A percentile compares a stretch with the other conserved stretches of the same genome.
phyloP scores from a whole-genome alignment of 2,888 invertebrate genomes.

The Macrostomum cliftonense region DNA sequence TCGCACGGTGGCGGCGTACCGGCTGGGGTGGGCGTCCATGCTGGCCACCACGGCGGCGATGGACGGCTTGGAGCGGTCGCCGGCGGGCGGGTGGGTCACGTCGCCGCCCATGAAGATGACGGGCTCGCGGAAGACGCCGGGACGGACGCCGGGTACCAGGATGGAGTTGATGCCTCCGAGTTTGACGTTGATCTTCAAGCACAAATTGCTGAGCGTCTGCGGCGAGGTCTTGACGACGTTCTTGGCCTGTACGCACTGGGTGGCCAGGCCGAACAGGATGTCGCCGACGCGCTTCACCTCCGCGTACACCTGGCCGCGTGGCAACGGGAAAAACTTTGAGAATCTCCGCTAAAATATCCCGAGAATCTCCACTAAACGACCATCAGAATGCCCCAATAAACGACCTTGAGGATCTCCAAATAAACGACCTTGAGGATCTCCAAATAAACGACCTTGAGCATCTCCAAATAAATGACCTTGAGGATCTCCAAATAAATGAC shows the following conservation, averaged over 20 bases:
- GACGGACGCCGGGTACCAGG: slow-evolving; percentile 40
- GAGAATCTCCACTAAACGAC: too few species aligned
- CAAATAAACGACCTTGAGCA: too few species aligned
- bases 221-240: slow-evolving; percentile 99
- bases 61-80: slow-evolving; percentile 96
- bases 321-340: too few species aligned
- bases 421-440: too few species aligned
- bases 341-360: too few species aligned
- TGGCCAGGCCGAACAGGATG: slow-evolving; percentile 95
- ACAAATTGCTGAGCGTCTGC: slow-evolving; percentile 93
- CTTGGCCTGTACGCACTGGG: slow-evolving; percentile 98
- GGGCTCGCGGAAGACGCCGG: slow-evolving; percentile 69
- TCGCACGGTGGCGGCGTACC: slow-evolving; percentile 45
- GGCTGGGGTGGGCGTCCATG: slow-evolving; percentile 98
- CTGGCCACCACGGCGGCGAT: slow-evolving; percentile 97
- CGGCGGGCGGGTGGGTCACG: slow-evolving; percentile 97
- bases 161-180: slow-evolving; percentile 97
- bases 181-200: slow-evolving; percentile 98
- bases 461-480: too few species aligned
- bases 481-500: too few species aligned
- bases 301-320: slow-evolving; percentile 49
- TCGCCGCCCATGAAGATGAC: slow-evolving; percentile 98
- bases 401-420: too few species aligned
- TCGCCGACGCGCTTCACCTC: slow-evolving; percentile 98
- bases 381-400: too few species aligned